These are phyloP conservation scores for Drosophila trapezifrons DNA, from an alignment of 1,140 invertebrate species.

Conservation along the genomic window DNA sequence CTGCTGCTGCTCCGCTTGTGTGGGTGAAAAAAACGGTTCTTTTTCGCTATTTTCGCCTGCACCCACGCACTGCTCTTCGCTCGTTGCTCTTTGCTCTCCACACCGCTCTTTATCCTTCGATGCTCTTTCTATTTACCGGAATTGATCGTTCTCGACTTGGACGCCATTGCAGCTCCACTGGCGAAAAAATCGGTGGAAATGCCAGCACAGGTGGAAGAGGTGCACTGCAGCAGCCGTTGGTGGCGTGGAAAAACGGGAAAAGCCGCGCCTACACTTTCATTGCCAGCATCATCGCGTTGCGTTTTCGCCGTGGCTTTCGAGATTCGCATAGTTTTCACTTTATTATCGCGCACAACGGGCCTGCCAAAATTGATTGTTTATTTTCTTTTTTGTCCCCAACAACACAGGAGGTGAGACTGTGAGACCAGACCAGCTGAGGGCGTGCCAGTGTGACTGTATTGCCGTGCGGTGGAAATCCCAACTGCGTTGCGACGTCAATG, in stretches of 20 bases:
- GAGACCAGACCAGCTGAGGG: conserved; percentile 42
- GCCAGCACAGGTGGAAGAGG: conserved; percentile 42
- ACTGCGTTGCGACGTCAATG: neutral
- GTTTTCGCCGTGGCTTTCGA: conserved; percentile 28
- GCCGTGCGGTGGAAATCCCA: neutral
- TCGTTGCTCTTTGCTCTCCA: conserved; percentile 3
- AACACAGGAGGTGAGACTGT: conserved; percentile 27
- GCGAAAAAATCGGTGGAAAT: conserved; percentile 37
- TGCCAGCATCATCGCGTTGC: conserved; percentile 34
- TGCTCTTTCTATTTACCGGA: conserved; percentile 39
- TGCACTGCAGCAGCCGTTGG: conserved; percentile 22
- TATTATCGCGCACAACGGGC: conserved; percentile 19
- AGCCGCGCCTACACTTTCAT: conserved; percentile 33
- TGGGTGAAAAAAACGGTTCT: conserved; percentile 33
- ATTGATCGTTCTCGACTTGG: conserved; percentile 40
- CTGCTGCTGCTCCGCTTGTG: conserved; percentile 14
- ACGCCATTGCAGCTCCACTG: conserved; percentile 40
- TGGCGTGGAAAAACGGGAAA: conserved; percentile 26
- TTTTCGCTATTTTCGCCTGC: conserved; percentile 30
- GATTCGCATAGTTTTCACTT: conserved; percentile 44
- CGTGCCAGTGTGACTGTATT: conserved; percentile 7
- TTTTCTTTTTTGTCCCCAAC: conserved; percentile 22
- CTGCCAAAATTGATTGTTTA: conserved; percentile 40
- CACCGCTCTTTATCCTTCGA: conserved; percentile 25
- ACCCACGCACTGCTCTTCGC: conserved; percentile 21